phyloP scores from a whole-genome alignment of 2,113 vertebrate species.

The Gasterosteus aculeatus region DNA sequence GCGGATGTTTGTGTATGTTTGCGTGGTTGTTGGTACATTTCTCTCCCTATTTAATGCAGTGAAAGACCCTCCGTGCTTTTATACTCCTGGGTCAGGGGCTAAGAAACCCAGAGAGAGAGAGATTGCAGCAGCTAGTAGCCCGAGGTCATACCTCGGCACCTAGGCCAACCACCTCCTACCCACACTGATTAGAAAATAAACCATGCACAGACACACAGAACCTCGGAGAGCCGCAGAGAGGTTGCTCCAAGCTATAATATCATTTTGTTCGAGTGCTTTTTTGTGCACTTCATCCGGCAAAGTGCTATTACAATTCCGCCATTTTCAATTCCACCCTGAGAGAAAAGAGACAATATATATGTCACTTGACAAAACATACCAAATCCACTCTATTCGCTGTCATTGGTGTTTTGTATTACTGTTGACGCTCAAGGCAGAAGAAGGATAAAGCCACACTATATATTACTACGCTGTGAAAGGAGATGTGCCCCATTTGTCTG shows the following conservation, averaged over 20 bases:
- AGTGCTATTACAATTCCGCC: constrained; percentile 70
- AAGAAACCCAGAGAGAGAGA: constrained; percentile 50
- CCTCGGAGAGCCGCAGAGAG: constrained; percentile 49
- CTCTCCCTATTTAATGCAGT: constrained; percentile 37
- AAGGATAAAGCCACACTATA: constrained; percentile 51
- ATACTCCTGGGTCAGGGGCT: constrained; percentile 64
- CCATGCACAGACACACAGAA: constrained; percentile 55
- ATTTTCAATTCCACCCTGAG: constrained; percentile 71
- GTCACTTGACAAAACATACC: constrained; percentile 68
- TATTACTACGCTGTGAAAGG: constrained; percentile 29
- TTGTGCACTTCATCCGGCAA: constrained; percentile 67
- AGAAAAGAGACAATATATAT: constrained; percentile 69
- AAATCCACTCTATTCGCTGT: constrained; percentile 46
- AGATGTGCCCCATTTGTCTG: constrained; percentile 66
- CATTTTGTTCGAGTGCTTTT: constrained; percentile 75
- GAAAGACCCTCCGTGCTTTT: constrained; percentile 49
- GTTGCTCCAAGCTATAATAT: constrained; percentile 77
- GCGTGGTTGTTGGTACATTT: constrained; percentile 46
- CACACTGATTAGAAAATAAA: constrained; percentile 75
- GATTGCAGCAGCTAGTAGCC: constrained; percentile 65
- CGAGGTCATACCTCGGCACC: constrained; percentile 53
- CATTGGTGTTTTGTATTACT: constrained; percentile 62
- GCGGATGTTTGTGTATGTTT: constrained; percentile 48
- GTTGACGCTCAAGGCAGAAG: constrained; percentile 64
- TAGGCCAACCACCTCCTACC: constrained; percentile 53